A percentile compares a stretch with the other conserved stretches of the same genome.
phyloP scores from a whole-genome alignment of 2,797 vertebrate species.

The Eleutherodactylus coqui region DNA sequence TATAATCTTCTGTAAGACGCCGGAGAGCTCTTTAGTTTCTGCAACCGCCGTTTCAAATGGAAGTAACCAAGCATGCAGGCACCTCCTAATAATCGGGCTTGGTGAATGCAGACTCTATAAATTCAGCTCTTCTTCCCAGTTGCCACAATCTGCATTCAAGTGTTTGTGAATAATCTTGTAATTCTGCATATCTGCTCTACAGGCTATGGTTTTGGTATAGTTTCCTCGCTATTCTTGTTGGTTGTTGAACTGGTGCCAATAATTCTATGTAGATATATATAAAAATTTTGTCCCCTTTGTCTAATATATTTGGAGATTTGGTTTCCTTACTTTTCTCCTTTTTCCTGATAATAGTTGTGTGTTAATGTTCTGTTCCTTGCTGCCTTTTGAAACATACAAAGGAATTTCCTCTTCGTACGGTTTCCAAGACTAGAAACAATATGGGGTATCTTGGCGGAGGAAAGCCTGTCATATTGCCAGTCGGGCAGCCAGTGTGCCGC shows the following conservation, averaged over 20 bases:
- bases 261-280: not conserved
- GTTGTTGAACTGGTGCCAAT: not conserved
- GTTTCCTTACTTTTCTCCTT: not conserved
- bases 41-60: too few species aligned
- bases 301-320: not conserved
- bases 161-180: not conserved
- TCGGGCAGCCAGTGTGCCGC: not conserved
- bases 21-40: too few species aligned
- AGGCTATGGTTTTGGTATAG: not conserved
- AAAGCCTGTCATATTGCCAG: not conserved
- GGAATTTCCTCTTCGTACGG: not conserved
- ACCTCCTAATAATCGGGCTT: too few species aligned
- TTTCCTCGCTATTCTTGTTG: slow-evolving; percentile 13
- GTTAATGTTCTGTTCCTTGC: not conserved
- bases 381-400: not conserved
- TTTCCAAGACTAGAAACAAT: not conserved
- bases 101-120: too few species aligned
- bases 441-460: not conserved
- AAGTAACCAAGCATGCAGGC: too few species aligned
- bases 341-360: not conserved
- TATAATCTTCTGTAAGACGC: too few species aligned
- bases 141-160: too few species aligned
- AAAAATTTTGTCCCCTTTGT: not conserved
- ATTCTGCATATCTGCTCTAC: not conserved
- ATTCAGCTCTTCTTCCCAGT: too few species aligned